These are phyloP conservation scores for Elysia chlorotica DNA, from an alignment of 1,140 invertebrate genomes.

Conservation along the genomic window DNA sequence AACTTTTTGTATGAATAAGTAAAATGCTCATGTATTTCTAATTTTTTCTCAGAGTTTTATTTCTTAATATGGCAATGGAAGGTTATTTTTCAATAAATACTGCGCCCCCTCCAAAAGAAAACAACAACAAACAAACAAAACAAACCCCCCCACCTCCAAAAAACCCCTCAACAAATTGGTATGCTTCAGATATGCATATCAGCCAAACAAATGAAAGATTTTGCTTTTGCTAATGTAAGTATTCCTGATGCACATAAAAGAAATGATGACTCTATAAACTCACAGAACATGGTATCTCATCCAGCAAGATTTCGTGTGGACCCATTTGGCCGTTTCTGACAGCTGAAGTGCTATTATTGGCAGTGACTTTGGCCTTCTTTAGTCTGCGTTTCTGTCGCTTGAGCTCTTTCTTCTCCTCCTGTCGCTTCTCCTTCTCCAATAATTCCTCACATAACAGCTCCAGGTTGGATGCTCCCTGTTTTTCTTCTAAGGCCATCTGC, in stretches of 20 bases:
- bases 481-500: slow-evolving; percentile 82
- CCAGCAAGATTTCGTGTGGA: slow-evolving; percentile 6
- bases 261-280: no score
- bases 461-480: slow-evolving; percentile 82
- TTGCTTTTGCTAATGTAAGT: neutral
- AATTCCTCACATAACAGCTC: slow-evolving; percentile 60
- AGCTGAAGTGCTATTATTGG: no score
- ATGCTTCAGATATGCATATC: slow-evolving; percentile 1
- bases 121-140: no score
- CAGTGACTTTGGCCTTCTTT: slow-evolving; percentile 74
- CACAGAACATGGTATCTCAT: no score
- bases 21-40: no score
- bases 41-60: no score
- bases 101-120: no score
- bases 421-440: slow-evolving; percentile 74
- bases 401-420: slow-evolving; percentile 82
- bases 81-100: no score
- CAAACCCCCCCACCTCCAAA: no score
- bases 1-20: no score
- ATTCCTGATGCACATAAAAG: no score
- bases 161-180: neutral
- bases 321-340: slow-evolving; percentile 33
- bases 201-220: neutral
- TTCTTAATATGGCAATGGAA: no score
- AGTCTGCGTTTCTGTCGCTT: slow-evolving; percentile 84